phyloP scores from a whole-genome alignment of 2,797 vertebrate species.

The Enteromius mattozi region DNA sequence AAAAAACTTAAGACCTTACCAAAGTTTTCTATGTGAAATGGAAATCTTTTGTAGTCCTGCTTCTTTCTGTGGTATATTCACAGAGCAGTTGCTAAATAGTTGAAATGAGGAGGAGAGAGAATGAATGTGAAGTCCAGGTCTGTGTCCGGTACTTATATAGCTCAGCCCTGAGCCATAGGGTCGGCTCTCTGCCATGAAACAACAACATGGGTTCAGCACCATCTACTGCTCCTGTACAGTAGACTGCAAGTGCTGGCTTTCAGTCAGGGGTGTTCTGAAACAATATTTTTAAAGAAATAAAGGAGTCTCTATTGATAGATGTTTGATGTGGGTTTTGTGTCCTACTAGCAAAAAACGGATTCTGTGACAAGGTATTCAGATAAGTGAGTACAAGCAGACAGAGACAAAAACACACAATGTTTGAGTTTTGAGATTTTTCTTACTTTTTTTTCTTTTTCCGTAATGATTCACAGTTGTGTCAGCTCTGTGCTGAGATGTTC shows the following conservation, averaged over 20 bases:
- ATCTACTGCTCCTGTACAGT: conserved; percentile 24
- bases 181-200: conserved; percentile 60
- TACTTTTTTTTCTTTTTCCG: neutral
- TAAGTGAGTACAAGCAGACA: conserved; percentile 10
- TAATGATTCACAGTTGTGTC: conserved; percentile 36
- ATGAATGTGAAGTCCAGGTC: conserved; percentile 48
- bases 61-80: conserved; percentile 11
- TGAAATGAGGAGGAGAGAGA: conserved; percentile 31
- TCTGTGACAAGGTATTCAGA: neutral
- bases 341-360: neutral
- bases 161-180: conserved; percentile 51
- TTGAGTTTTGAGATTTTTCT: neutral
- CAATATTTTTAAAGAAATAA: neutral
- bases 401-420: neutral
- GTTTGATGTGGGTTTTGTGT: neutral
- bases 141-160: conserved; percentile 61
- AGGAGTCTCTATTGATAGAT: neutral
- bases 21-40: conserved; percentile 11
- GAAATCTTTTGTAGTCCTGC: conserved; percentile 7
- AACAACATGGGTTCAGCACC: conserved; percentile 36
- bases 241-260: neutral
- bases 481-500: conserved; percentile 7
- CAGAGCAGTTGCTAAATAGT: conserved; percentile 15
- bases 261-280: neutral
- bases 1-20: conserved; percentile 7